phyloP scores from a whole-genome alignment of 2,113 vertebrate genomes.

The Psophia crepitans region DNA sequence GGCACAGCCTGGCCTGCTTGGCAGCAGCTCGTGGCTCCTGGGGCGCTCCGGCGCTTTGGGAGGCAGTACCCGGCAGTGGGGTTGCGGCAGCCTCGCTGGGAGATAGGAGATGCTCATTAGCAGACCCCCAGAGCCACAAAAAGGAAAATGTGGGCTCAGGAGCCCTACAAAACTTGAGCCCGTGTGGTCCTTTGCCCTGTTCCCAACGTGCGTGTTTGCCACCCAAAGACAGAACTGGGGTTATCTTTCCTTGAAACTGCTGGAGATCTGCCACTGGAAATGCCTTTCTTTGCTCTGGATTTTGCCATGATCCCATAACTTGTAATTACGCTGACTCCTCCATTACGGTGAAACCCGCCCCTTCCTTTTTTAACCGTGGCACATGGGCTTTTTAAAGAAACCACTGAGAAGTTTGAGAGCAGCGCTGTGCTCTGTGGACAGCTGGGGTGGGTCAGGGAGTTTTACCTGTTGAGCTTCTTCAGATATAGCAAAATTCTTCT shows the following conservation, averaged over 20 bases:
- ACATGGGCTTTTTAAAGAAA: not conserved
- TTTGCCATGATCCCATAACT: not conserved
- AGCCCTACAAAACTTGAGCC: not conserved
- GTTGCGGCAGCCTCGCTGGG: not conserved
- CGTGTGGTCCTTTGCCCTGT: not conserved
- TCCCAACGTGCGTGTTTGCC: not conserved
- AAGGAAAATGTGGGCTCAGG: not conserved
- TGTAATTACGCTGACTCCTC: not conserved
- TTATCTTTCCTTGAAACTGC: not conserved
- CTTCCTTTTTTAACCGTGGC: not conserved
- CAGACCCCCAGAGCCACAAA: not conserved
- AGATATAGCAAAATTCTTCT: not conserved
- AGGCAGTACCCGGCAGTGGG: too few species aligned
- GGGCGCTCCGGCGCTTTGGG: not conserved
- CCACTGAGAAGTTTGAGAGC: not conserved
- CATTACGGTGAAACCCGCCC: not conserved
- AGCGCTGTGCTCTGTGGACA: not conserved
- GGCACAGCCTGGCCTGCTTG: not conserved
- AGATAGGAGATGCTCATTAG: fast-evolving
- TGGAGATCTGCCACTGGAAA: constrained; percentile 2
- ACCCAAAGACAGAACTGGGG: not conserved
- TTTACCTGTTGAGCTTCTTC: not conserved
- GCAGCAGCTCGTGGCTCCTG: not conserved
- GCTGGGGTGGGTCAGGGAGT: not conserved
- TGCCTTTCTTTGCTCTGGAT: constrained; percentile 2